Evolutionary conservation across 2,797 vertebrate genomes (phyloP).

Genomic region (Bovichtus variegatus): DNA sequence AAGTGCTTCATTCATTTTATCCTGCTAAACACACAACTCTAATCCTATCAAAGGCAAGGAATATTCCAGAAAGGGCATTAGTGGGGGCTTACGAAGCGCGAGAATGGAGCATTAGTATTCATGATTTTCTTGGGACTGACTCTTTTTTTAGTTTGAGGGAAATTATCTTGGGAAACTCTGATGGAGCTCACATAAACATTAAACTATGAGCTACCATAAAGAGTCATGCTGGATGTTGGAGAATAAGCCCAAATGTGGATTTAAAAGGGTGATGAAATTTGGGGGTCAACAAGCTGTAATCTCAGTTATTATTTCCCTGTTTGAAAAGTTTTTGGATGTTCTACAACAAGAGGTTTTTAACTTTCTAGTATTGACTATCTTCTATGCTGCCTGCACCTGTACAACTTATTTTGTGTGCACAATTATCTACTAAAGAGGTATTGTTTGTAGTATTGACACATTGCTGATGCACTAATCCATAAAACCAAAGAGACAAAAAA

Average conservation of each 20-base stretch:
- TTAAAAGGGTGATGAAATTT: conserved; percentile 5
- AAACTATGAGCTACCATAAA: conserved; percentile 2
- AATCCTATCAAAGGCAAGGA: conserved; percentile 77
- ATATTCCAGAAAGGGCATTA: conserved; percentile 75
- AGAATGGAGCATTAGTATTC: conserved; percentile 75
- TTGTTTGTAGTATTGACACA: not conserved
- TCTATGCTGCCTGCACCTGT: not conserved
- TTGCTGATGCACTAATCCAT: not conserved
- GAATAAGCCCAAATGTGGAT: conserved; percentile 15
- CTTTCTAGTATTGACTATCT: not conserved
- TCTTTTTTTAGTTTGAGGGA: conserved; percentile 52
- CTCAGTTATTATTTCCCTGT: not conserved
- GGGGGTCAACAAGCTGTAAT: not conserved
- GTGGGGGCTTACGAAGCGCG: conserved; percentile 50
- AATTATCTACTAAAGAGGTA: not conserved
- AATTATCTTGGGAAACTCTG: conserved; percentile 51
- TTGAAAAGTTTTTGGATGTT: not conserved
- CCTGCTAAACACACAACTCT: conserved; percentile 77
- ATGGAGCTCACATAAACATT: conserved; percentile 47
- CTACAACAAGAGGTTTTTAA: not conserved
- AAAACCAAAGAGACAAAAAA: not conserved
- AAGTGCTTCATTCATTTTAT: conserved; percentile 69
- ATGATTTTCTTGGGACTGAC: conserved; percentile 65
- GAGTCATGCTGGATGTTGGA: not conserved
- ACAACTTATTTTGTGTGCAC: not conserved